Evolutionary conservation across 2,888 invertebrate genomes (phyloP).

Genomic region (Harpalus rubripes): DNA sequence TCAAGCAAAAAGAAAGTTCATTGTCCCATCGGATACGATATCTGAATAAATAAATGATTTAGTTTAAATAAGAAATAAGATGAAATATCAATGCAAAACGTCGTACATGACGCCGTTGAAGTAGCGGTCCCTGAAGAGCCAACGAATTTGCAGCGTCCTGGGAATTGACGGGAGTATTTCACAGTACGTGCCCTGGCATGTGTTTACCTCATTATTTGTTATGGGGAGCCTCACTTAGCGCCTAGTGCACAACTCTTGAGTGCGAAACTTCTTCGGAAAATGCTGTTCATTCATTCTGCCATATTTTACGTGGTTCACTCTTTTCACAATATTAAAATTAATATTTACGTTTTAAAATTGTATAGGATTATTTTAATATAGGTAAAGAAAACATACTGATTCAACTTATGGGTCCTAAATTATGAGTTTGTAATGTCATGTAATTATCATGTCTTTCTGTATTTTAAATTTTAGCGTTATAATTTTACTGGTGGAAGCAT

Average conservation of each 20-base stretch:
- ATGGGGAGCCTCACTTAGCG: slow-evolving; percentile 34
- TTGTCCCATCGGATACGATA: not conserved
- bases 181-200: slow-evolving; percentile 7
- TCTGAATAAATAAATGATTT: not conserved
- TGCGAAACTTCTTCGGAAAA: not conserved
- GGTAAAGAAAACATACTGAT: too few species aligned
- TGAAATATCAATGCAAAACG: not conserved
- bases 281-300: not conserved
- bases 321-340: too few species aligned
- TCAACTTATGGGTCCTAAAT: too few species aligned
- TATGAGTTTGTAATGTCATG: too few species aligned
- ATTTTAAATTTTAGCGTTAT: too few species aligned
- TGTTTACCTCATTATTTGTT: slow-evolving; percentile 47
- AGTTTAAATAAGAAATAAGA: not conserved
- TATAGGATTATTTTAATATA: too few species aligned
- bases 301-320: too few species aligned
- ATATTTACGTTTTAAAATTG: too few species aligned
- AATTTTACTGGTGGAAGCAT: too few species aligned
- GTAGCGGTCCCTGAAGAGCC: not conserved
- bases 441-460: too few species aligned
- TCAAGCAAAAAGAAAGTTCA: not conserved
- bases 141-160: not conserved
- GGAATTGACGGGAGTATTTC: not conserved
- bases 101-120: not conserved
- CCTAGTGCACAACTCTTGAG: not conserved